These are phyloP conservation scores for Alethe diademata DNA, from an alignment of 2,113 vertebrate genomes.

Conservation along the genomic window DNA sequence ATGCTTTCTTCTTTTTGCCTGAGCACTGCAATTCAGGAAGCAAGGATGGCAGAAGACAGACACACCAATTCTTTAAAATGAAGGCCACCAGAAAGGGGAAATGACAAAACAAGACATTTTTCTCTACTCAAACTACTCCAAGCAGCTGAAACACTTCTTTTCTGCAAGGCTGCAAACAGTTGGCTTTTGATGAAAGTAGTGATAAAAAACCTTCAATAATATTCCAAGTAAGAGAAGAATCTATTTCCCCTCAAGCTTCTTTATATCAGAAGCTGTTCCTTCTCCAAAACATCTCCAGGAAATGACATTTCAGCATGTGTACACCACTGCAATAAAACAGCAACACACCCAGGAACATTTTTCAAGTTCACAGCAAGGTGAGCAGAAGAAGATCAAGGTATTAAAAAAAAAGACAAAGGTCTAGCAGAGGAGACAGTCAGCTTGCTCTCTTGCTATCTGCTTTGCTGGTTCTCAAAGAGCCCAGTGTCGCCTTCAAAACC, in stretches of 20 bases:
- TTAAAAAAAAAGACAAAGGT: not conserved
- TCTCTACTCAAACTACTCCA: not conserved
- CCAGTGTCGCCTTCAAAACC: not conserved
- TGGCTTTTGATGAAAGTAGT: not conserved
- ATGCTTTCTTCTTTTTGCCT: not conserved
- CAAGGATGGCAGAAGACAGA: not conserved
- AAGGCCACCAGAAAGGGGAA: not conserved
- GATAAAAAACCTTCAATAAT: not conserved
- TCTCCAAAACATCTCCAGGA: not conserved
- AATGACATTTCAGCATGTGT: not conserved
- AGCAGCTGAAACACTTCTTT: not conserved
- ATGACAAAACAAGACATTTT: not conserved
- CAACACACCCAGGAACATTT: not conserved
- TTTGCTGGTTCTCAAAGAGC: not conserved
- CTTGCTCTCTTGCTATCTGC: not conserved
- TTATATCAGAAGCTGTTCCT: constrained; percentile 8
- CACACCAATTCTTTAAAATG: not conserved
- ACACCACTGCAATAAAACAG: not conserved
- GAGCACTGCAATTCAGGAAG: not conserved
- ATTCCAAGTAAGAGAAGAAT: not conserved
- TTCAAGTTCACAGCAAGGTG: not conserved
- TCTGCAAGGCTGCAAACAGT: not conserved
- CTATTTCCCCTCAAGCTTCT: not conserved
- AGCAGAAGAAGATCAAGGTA: not conserved
- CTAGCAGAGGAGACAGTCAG: not conserved